Base-by-base conservation (phyloP, 2,888 invertebrate species). In the Podotricha telesiphe region DNA sequence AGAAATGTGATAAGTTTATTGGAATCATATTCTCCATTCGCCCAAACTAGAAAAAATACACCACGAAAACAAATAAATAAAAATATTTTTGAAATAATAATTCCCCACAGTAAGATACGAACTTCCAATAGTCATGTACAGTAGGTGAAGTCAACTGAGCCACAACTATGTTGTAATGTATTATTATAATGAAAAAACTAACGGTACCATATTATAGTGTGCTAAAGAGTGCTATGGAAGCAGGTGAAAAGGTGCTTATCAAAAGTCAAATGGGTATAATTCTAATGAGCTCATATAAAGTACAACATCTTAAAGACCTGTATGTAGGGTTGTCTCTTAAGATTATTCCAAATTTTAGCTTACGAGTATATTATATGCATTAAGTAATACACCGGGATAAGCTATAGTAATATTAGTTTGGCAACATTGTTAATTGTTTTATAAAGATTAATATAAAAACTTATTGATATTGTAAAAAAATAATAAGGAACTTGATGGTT, bases 241-340 rank as follows among this genome's bases (percentile, higher is more conserved):
- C 34, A 55, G 34, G 47, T 53, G 20, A 40, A 51, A 56, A 67
- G 65, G 55, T 58, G 70, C 58, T 68, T 66, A 66, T 66, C 66
- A 67, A 68, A 56, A 64, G 53, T 48, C 64, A 70, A 65, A 66
- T 70, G 68, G 70, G 71, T 63, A 63, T 58, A 64, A 68, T 63
- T 67, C 69, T 65, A 74, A 67, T 67, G 63, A 71, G 66, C 67
- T 73, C 75, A 70, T 77, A 73, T 74, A 73, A 71, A 70, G 75
- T 73, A 65, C 76, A 74, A 67, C 73, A 74, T 74, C 74, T 71
- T 67, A 66, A 68, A 51, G 69, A 67, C 65, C 69, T 62, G 20
- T 37, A 15, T 7, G 5, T 56, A 68, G 68, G 68, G 68, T 28
- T 63, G 47, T 13, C 48, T 6, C 55, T 17, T 37, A 10, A 0